Conservation (phyloP, 2,888 invertebrate genomes). For the Choreutis nemorana region DNA sequence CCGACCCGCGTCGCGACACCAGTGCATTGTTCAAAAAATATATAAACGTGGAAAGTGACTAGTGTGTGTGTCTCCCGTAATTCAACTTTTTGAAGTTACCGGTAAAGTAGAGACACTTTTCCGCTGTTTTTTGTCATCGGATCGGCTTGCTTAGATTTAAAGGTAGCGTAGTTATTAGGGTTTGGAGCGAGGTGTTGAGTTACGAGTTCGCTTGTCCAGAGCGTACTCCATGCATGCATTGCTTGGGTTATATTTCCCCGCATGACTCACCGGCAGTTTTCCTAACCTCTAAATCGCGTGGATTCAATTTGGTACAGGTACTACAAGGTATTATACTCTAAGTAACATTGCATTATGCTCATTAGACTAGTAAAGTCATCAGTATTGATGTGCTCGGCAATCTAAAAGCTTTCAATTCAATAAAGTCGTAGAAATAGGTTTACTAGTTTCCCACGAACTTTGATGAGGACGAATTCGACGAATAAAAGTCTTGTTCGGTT, state of each 20-base stretch:
- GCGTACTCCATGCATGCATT: constrained; percentile 12
- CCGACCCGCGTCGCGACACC: constrained; percentile 36
- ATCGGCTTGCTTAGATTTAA: constrained; percentile 23
- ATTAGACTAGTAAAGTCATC: too few species aligned
- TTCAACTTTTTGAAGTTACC: constrained; percentile 41
- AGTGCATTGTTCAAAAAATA: constrained; percentile 26
- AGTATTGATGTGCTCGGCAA: too few species aligned
- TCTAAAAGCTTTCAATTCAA: too few species aligned
- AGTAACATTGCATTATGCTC: too few species aligned
- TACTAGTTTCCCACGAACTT: too few species aligned
- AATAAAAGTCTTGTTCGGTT: too few species aligned
- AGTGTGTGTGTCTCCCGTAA: constrained; percentile 51
- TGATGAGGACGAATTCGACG: too few species aligned
- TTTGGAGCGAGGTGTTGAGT: constrained; percentile 15
- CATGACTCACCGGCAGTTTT: constrained; percentile 30
- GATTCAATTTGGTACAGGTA: too few species aligned
- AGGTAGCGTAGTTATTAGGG: too few species aligned
- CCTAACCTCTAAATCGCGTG: constrained; percentile 35
- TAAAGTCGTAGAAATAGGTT: too few species aligned
- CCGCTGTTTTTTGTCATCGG: constrained; percentile 16
- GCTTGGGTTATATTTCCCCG: constrained; percentile 9
- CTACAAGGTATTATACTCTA: too few species aligned
- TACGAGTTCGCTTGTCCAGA: constrained; percentile 21
- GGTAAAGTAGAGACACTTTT: constrained; percentile 34
- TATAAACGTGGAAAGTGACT: constrained; percentile 42